Percentiles rank a stretch among this genome's conserved stretches.
These are phyloP conservation scores for Rhinoptilus africanus DNA, from an alignment of 2,113 vertebrate genomes.

Conservation along the genomic window DNA sequence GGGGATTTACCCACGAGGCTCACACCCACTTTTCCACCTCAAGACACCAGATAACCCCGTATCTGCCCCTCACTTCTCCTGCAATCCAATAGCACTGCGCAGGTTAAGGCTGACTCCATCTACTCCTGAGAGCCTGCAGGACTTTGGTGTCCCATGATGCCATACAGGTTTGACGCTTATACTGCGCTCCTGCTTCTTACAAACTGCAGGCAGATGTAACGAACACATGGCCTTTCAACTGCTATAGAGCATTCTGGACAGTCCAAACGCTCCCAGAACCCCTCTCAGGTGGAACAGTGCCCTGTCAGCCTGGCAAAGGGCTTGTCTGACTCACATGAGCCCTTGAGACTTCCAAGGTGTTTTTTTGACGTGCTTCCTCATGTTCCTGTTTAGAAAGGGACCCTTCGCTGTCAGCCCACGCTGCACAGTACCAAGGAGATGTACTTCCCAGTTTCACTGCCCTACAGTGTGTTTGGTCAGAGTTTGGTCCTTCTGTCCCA, in stretches of 20 bases:
- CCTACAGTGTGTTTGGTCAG: not conserved
- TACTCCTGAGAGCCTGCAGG: not conserved
- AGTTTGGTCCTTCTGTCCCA: not conserved
- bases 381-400: not conserved
- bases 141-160: not conserved
- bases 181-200: not conserved
- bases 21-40: not conserved
- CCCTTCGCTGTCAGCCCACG: not conserved
- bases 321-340: not conserved
- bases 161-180: not conserved
- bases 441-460: not conserved
- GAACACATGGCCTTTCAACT: not conserved
- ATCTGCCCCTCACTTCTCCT: not conserved
- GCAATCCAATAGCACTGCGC: not conserved
- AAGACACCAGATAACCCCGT: not conserved
- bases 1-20: not conserved
- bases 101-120: not conserved
- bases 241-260: not conserved
- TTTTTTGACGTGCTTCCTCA: not conserved
- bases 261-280: not conserved
- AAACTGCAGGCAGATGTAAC: fast-evolving
- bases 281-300: not conserved
- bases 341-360: not conserved
- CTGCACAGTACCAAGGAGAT: not conserved
- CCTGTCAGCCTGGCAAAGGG: not conserved